Evolutionary conservation across 2,797 vertebrate genomes (phyloP).

Genomic region (Lindbergichthys nudifrons): DNA sequence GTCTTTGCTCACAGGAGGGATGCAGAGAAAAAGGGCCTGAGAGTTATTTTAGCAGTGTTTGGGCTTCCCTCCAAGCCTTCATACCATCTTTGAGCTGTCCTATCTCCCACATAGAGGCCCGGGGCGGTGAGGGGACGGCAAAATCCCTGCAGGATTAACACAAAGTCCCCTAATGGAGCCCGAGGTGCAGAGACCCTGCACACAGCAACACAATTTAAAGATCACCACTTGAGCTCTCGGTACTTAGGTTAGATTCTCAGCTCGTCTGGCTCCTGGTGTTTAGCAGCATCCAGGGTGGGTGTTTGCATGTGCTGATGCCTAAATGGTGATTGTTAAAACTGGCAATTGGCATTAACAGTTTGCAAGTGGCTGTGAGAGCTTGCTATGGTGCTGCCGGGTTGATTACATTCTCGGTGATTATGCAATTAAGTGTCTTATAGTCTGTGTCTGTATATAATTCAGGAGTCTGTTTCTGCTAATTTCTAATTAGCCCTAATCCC

Average conservation of each 20-base stretch:
- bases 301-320: constrained; percentile 34
- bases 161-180: constrained; percentile 78
- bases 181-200: constrained; percentile 61
- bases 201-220: constrained; percentile 63
- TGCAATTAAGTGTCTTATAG: constrained; percentile 9
- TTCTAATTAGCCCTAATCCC: constrained; percentile 29
- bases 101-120: constrained; percentile 62
- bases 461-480: constrained; percentile 23
- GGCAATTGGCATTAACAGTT: constrained; percentile 32
- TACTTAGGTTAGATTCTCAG: constrained; percentile 62
- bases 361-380: constrained; percentile 4
- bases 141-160: constrained; percentile 75
- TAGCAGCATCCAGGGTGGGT: constrained; percentile 37
- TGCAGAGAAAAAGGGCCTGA: constrained; percentile 19
- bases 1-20: constrained; percentile 72
- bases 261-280: constrained; percentile 68
- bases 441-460: constrained; percentile 1
- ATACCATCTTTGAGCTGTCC: constrained; percentile 59
- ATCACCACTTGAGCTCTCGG: constrained; percentile 68
- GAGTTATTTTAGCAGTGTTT: constrained; percentile 73
- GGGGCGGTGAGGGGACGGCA: constrained; percentile 41
- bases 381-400: not conserved
- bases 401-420: constrained; percentile 13
- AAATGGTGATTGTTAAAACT: constrained; percentile 40
- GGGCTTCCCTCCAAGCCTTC: constrained; percentile 73